Evolutionary conservation across 2,113 vertebrate species (phyloP).

Genomic region (Mormyrus iriodes): DNA sequence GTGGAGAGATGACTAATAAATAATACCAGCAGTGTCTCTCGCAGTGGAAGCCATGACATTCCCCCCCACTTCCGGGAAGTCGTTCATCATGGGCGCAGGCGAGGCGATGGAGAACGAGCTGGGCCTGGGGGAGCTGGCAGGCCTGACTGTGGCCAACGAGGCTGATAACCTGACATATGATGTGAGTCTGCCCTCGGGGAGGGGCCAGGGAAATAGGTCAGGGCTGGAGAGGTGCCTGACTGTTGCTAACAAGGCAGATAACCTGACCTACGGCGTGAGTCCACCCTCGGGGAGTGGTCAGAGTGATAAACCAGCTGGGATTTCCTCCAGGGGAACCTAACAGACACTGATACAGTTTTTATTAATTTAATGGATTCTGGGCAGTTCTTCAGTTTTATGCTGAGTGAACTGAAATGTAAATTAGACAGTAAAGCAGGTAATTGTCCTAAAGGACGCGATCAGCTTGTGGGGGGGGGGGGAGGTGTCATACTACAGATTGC

Average conservation of each 20-base stretch:
- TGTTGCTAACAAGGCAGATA: constrained; percentile 94
- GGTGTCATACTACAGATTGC: too few species aligned
- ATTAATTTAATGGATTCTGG: background rate
- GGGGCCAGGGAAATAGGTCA: background rate
- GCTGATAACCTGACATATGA: constrained; percentile 88
- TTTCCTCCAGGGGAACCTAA: background rate
- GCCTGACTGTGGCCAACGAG: constrained; percentile 96
- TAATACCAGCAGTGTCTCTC: constrained; percentile 33
- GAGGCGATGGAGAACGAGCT: constrained; percentile 89
- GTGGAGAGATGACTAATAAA: background rate
- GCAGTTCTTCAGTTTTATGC: background rate
- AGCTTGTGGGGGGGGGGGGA: background rate
- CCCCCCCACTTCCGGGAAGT: constrained; percentile 88
- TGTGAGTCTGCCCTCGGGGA: constrained; percentile 62
- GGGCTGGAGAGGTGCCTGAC: background rate
- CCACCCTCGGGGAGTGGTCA: background rate
- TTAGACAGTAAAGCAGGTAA: background rate
- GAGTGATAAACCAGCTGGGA: background rate
- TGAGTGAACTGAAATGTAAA: background rate
- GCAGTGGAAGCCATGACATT: constrained; percentile 93
- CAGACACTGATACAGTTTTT: background rate
- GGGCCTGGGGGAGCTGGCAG: constrained; percentile 90
- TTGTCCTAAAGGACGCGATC: background rate
- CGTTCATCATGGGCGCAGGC: constrained; percentile 91
- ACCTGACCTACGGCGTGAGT: constrained; percentile 87